Percentiles rank a stretch among this genome's conserved stretches.
Conservation (phyloP, 2,113 vertebrate species). For the Podarcis cretensis region DNA sequence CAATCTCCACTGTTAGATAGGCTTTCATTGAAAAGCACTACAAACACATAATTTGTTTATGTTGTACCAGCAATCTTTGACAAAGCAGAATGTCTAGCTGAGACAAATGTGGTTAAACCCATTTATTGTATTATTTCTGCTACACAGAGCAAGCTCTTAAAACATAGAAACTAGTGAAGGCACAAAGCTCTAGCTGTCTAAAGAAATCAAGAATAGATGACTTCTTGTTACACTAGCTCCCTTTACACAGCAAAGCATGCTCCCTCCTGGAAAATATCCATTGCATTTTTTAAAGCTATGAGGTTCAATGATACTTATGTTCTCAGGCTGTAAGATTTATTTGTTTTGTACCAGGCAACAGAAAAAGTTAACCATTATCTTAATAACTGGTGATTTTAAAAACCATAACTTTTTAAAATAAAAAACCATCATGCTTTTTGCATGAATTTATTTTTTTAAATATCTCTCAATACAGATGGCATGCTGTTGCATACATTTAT, state of each 20-base stretch:
- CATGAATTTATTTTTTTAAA: conserved; percentile 43
- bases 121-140: conserved; percentile 88
- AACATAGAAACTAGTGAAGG: conserved; percentile 87
- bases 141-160: conserved; percentile 86
- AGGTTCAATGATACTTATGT: conserved; percentile 73
- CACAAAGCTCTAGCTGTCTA: conserved; percentile 85
- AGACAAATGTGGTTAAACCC: conserved; percentile 86
- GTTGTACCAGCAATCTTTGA: conserved; percentile 80
- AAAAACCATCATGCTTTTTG: background rate
- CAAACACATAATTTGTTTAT: conserved; percentile 86
- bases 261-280: conserved; percentile 87
- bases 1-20: conserved; percentile 83
- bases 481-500: background rate
- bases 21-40: conserved; percentile 80
- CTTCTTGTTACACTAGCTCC: conserved; percentile 91
- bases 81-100: conserved; percentile 85
- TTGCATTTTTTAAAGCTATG: conserved; percentile 75
- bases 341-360: conserved; percentile 69
- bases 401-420: conserved; percentile 34
- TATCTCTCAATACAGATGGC: background rate
- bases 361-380: conserved; percentile 39
- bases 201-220: conserved; percentile 92
- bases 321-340: conserved; percentile 77
- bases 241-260: conserved; percentile 88
- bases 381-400: conserved; percentile 62